A percentile compares a stretch with the other conserved stretches of the same genome.
These are phyloP conservation scores for Blastobasis adustella DNA, from an alignment of 2,888 invertebrate species.

Conservation along the genomic window DNA sequence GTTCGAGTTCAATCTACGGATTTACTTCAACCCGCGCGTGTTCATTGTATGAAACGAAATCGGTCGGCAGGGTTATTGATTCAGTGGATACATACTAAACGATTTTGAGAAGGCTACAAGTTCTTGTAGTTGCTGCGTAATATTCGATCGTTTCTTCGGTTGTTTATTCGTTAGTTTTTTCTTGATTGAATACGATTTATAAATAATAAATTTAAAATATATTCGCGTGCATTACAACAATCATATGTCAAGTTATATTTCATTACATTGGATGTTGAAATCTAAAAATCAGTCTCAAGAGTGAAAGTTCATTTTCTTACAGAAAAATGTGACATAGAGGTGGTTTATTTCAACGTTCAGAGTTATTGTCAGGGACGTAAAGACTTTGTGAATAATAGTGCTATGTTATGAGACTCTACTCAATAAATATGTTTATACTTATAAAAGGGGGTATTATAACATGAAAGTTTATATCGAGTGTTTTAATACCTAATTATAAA, in stretches of 20 bases:
- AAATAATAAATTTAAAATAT: too few relatives aligned
- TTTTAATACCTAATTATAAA: too few relatives aligned
- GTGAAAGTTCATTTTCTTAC: constrained; percentile 48
- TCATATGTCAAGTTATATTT: too few relatives aligned
- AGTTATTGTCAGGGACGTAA: constrained; percentile 64
- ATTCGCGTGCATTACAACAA: too few relatives aligned
- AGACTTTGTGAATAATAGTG: constrained; percentile 58
- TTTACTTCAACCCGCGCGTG: constrained; percentile 45
- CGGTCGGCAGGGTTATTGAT: constrained; percentile 45
- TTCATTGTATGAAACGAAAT: constrained; percentile 44
- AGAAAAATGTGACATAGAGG: constrained; percentile 62
- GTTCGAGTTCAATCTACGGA: constrained; percentile 46
- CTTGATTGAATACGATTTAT: too few relatives aligned
- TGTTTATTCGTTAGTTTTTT: neutral
- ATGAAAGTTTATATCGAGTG: too few relatives aligned
- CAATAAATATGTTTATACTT: too few relatives aligned
- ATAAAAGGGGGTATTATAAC: too few relatives aligned
- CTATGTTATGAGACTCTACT: constrained; percentile 26
- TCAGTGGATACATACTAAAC: constrained; percentile 36
- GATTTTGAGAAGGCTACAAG: constrained; percentile 21
- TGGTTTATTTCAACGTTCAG: constrained; percentile 53
- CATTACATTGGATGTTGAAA: neutral
- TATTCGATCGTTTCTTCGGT: neutral
- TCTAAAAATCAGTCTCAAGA: constrained; percentile 8
- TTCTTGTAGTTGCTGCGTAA: neutral